Percentiles rank a stretch among this genome's conserved stretches.
These are phyloP conservation scores for Pomphorhynchus laevis DNA, from an alignment of 1,140 invertebrate species.

Conservation along the genomic window DNA sequence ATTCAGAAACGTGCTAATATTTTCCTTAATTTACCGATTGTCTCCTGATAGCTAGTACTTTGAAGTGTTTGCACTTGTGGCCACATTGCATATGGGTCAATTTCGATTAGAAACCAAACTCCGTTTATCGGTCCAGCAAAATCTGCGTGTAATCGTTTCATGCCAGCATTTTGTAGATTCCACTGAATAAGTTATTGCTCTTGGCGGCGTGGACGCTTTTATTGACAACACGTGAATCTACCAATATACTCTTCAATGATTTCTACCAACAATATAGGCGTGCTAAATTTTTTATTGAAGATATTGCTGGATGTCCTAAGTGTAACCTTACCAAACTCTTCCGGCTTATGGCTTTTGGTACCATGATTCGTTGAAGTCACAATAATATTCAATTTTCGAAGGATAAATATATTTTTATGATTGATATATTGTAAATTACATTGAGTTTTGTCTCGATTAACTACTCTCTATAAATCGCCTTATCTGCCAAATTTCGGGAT, in stretches of 20 bases:
- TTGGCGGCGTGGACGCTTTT: slow-evolving; percentile 11
- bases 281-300: slow-evolving; percentile 19
- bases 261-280: slow-evolving; percentile 20
- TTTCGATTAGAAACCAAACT: slow-evolving; percentile 17
- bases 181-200: slow-evolving; percentile 14
- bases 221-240: slow-evolving; percentile 14
- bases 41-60: slow-evolving; percentile 6
- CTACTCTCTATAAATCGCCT: too few species aligned
- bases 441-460: background rate
- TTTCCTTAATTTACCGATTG: slow-evolving; percentile 8
- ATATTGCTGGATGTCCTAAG: slow-evolving; percentile 18
- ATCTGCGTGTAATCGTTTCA: slow-evolving; percentile 22
- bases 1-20: slow-evolving; percentile 12
- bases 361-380: slow-evolving; percentile 11
- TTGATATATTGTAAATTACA: background rate
- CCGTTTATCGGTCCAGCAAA: slow-evolving; percentile 19
- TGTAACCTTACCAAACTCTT: slow-evolving; percentile 17
- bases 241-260: slow-evolving; percentile 18
- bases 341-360: slow-evolving; percentile 13
- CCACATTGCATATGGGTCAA: slow-evolving; percentile 20
- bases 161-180: slow-evolving; percentile 16
- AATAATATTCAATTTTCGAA: background rate
- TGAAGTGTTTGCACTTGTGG: slow-evolving; percentile 14
- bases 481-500: too few species aligned
- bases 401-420: background rate